Conservation (phyloP, 2,888 invertebrate species). For the Diaphora mendica region DNA sequence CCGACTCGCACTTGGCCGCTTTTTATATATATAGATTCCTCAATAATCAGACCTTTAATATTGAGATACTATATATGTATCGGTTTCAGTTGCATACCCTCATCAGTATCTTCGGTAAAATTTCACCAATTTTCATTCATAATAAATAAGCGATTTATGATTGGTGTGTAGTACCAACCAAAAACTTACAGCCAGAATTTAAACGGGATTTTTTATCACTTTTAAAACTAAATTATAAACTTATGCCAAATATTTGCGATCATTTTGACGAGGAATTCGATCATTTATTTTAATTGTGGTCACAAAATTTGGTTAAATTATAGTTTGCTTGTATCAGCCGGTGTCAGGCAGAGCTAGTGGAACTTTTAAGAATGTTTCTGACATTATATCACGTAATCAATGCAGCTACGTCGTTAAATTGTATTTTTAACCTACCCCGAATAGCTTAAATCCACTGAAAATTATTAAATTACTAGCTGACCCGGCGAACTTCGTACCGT, state of each 20-base stretch:
- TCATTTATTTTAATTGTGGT: constrained; percentile 24
- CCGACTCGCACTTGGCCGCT: too few relatives aligned
- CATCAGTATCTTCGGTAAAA: background rate
- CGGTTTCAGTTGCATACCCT: background rate
- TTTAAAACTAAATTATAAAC: background rate
- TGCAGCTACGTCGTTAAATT: constrained; percentile 13
- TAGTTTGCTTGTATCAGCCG: constrained; percentile 39
- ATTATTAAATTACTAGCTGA: too few relatives aligned
- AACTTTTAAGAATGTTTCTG: constrained; percentile 26
- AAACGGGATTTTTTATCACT: background rate
- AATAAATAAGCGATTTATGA: too few relatives aligned
- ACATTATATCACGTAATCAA: constrained; percentile 29
- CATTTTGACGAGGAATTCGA: constrained; percentile 1
- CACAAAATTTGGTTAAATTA: constrained; percentile 9
- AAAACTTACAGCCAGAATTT: background rate
- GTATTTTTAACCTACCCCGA: background rate
- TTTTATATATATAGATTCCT: too few relatives aligned
- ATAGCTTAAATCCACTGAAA: background rate
- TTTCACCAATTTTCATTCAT: too few relatives aligned
- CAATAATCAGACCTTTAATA: too few relatives aligned
- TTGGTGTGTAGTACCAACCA: background rate
- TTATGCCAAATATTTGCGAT: background rate
- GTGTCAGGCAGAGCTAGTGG: constrained; percentile 34
- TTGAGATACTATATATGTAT: too few relatives aligned
- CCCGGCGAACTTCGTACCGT: too few relatives aligned